Evolutionary conservation across 2,888 invertebrate genomes (phyloP).

Genomic region (Molorchus minor): DNA sequence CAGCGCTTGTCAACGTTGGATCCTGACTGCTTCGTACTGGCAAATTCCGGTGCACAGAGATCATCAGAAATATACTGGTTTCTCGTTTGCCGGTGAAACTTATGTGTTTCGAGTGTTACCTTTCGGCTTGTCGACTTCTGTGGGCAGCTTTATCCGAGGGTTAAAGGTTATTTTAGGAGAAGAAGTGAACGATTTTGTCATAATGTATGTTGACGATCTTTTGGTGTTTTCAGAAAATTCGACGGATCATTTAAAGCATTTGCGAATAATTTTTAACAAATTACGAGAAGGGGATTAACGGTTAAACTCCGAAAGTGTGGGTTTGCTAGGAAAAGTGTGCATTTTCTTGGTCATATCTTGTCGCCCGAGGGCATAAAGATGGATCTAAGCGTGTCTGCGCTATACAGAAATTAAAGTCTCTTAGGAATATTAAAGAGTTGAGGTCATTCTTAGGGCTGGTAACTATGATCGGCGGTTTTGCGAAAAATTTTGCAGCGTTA

Average conservation of each 20-base stretch:
- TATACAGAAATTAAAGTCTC: conserved; percentile 23
- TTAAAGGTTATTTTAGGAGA: conserved; percentile 10
- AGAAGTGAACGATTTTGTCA: background rate
- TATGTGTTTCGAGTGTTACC: conserved; percentile 11
- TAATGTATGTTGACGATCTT: conserved; percentile 20
- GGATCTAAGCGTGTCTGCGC: conserved; percentile 11
- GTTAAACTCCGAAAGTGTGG: background rate
- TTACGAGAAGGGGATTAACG: background rate
- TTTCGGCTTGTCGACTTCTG: conserved; percentile 20
- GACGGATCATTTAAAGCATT: conserved; percentile 5
- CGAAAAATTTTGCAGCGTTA: conserved; percentile 13
- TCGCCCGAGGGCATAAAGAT: conserved; percentile 11
- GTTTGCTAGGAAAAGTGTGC: background rate
- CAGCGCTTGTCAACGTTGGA: background rate
- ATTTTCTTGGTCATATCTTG: background rate
- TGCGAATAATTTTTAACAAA: background rate
- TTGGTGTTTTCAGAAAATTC: conserved; percentile 8
- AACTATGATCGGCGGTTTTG: conserved; percentile 25
- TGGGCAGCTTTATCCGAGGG: conserved; percentile 15
- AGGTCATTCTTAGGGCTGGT: conserved; percentile 18
- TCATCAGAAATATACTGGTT: conserved; percentile 4
- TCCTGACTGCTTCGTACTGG: background rate
- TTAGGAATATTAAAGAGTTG: conserved; percentile 22
- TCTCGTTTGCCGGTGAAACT: background rate
- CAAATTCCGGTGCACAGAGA: background rate